Evolutionary conservation across 2,888 invertebrate genomes (phyloP).

Genomic region (Graphium colonna): DNA sequence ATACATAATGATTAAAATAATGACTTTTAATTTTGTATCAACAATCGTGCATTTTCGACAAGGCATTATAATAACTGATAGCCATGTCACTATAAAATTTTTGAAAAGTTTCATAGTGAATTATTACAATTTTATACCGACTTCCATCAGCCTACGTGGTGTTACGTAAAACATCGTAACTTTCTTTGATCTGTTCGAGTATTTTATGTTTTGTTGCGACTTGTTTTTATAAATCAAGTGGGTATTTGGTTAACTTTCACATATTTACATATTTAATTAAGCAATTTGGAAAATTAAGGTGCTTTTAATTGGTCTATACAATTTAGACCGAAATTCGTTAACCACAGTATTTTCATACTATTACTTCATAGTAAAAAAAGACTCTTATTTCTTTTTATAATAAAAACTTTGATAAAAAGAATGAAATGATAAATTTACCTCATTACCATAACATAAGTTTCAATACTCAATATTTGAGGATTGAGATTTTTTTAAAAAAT

Average conservation of each 20-base stretch:
- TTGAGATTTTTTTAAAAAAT: too few species aligned
- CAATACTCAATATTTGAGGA: too few species aligned
- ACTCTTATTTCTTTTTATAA: too few species aligned
- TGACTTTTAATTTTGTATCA: too few species aligned
- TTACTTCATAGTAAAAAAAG: too few species aligned
- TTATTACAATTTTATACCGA: conserved; percentile 8
- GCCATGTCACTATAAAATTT: conserved; percentile 4
- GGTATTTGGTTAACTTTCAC: conserved; percentile 7
- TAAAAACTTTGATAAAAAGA: too few species aligned
- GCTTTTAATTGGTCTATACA: too few species aligned
- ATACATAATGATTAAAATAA: too few species aligned
- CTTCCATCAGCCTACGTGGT: conserved; percentile 16
- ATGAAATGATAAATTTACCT: too few species aligned
- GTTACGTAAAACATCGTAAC: conserved; percentile 20
- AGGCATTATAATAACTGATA: conserved; percentile 3
- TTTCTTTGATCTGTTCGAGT: conserved; percentile 15
- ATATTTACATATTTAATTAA: not conserved
- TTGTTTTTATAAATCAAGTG: conserved; percentile 10
- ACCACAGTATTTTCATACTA: too few species aligned
- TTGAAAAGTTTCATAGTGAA: conserved; percentile 10
- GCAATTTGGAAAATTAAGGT: not conserved
- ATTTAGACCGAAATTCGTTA: too few species aligned
- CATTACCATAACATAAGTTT: too few species aligned
- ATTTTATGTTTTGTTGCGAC: conserved; percentile 14
- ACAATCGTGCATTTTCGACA: not conserved